These are phyloP conservation scores for Hormaphis cornu DNA, from an alignment of 1,140 invertebrate species.

Conservation along the genomic window DNA sequence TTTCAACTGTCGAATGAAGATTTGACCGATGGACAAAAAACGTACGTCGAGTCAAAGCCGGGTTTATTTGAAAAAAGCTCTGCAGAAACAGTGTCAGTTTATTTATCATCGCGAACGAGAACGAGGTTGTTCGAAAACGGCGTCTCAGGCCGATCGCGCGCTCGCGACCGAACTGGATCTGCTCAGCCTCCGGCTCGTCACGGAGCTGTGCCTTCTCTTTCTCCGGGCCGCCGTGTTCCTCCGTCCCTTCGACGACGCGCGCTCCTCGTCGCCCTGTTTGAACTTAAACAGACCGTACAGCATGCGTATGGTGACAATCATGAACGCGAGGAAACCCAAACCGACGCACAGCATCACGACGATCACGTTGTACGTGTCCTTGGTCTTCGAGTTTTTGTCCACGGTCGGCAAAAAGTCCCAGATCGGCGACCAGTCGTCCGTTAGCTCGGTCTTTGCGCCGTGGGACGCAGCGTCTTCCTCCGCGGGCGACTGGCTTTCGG, in stretches of 20 bases:
- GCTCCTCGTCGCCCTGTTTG: background rate
- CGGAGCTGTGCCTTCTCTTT: background rate
- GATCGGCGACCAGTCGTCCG: conserved; percentile 13
- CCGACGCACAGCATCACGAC: background rate
- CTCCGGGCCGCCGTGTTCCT: background rate
- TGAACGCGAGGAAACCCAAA: conserved; percentile 3
- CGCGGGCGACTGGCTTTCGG: background rate
- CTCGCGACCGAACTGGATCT: conserved; percentile 6
- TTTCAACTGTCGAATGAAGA: no score
- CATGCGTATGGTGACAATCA: background rate
- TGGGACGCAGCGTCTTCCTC: background rate
- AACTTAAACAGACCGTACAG: conserved; percentile 12
- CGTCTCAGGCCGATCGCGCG: background rate
- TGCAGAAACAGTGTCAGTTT: no score
- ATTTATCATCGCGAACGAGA: no score
- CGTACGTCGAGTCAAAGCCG: no score
- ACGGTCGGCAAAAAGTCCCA: conserved; percentile 1
- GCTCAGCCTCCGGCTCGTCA: background rate
- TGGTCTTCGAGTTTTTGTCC: background rate
- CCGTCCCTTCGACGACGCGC: background rate
- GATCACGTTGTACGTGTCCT: background rate
- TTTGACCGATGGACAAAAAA: no score
- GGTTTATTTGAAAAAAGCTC: no score
- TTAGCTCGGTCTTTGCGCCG: background rate
- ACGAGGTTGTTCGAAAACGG: background rate